Evolutionary conservation across 1,140 invertebrate species (phyloP), one percentile per base, ranked within the genome.

Genomic region (Drosophila sp.): DNA sequence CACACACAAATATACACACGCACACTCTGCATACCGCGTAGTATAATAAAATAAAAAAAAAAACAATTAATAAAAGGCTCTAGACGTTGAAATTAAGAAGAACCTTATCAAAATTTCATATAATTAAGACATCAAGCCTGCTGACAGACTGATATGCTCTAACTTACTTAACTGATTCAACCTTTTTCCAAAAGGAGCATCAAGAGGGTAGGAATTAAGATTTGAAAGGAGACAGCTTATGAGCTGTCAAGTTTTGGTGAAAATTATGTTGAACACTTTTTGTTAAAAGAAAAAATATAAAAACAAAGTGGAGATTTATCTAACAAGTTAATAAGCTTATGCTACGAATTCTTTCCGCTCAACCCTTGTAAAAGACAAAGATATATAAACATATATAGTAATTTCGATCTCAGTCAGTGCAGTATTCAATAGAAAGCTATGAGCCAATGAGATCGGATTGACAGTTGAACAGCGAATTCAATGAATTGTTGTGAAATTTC

Each of bases 101-200:
- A 56, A 33, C 41, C 56, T 55, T 77, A 60, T 65, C 61, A 33
- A 79, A 74, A 65, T 65, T 66, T 68, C 23, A 38, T 81, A 79
- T 87, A 86, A 86, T 81, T 86, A 86, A 81, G 79, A 57, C 71
- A 70, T 76, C 71, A 87, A 72, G 35, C 25, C 71, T 73, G 69
- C 55, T 69, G 82, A 73, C 82, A 87, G 75, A 55, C 40, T 66
- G 72, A 82, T 76, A 64, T 66, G 38, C 47, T 58, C 60, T 60
- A 78, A 60, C 56, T 60, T 66, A 66, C 41, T 62, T 71, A 65
- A 55, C 60, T 56, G 72, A 60, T 62, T 55, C 33, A 38, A 38
- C 41, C 54, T 54, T 32, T 55, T 72, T 23, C 27, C n/a, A 17
- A 7, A 17, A 17, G 17, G 4, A 17, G 11, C 54, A 27, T 32